Evolutionary conservation across 1,140 invertebrate species (phyloP).

Genomic region (Drosophila willistoni): DNA sequence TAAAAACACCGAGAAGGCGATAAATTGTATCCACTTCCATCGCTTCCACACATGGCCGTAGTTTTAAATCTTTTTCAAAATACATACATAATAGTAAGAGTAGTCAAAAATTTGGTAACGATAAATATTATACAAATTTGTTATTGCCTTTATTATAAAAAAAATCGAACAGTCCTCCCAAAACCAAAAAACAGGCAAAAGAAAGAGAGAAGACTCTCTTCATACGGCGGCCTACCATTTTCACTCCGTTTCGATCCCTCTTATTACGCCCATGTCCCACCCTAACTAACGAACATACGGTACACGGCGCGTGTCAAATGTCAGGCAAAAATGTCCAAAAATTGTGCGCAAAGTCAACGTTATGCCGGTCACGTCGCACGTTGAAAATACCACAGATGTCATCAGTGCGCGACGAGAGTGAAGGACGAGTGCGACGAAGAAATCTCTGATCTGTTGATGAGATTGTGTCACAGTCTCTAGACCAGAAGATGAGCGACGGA

Average conservation of each 20-base stretch:
- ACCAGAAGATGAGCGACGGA: constrained; percentile 61
- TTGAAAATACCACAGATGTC: constrained; percentile 82
- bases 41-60: neutral
- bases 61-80: too few species aligned
- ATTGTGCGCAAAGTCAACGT: constrained; percentile 30
- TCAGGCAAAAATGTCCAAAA: constrained; percentile 60
- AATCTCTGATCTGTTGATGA: constrained; percentile 81
- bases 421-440: constrained; percentile 48
- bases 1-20: constrained; percentile 37
- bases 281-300: constrained; percentile 15
- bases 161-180: too few species aligned
- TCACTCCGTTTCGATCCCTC: neutral
- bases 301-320: constrained; percentile 77
- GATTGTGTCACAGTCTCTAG: constrained; percentile 76
- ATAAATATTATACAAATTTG: too few species aligned
- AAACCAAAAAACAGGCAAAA: neutral
- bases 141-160: too few species aligned
- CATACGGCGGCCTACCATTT: neutral
- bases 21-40: neutral
- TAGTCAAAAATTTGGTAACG: too few species aligned
- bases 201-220: neutral
- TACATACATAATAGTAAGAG: too few species aligned
- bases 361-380: constrained; percentile 81
- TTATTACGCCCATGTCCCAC: neutral
- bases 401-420: constrained; percentile 73